Percentiles rank a stretch among this genome's conserved stretches.
Evolutionary conservation across 1,140 invertebrate species (phyloP).

Genomic region (Wiebesia pumilae): DNA sequence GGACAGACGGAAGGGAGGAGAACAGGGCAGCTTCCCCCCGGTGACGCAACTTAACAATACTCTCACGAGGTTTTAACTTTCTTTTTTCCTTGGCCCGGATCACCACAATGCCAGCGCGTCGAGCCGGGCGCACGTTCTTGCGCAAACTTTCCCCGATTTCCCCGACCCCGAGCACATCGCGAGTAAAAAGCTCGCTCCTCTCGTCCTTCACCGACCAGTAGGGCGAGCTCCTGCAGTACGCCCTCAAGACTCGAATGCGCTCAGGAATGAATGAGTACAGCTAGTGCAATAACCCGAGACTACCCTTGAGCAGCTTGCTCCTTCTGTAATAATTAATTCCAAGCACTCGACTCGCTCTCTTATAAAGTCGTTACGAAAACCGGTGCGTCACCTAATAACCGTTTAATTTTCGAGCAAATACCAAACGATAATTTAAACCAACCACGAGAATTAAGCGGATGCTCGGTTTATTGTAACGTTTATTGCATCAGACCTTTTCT

Average conservation of each 20-base stretch:
- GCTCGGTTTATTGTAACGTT: too few species aligned
- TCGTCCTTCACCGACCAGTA: background rate
- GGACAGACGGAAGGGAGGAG: background rate
- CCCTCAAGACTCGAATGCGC: background rate
- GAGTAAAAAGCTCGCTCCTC: slow-evolving; percentile 40
- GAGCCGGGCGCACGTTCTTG: slow-evolving; percentile 20
- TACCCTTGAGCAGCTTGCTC: too few species aligned
- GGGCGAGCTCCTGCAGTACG: too few species aligned
- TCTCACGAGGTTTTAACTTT: slow-evolving; percentile 53
- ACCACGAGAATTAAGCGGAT: background rate
- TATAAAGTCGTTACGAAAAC: background rate
- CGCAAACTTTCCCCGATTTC: slow-evolving; percentile 52
- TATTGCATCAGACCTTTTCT: too few species aligned
- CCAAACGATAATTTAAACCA: background rate
- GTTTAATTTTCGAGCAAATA: slow-evolving; percentile 25
- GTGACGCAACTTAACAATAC: slow-evolving; percentile 55
- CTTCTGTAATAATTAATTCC: slow-evolving; percentile 5
- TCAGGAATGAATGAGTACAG: background rate
- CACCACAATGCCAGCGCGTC: slow-evolving; percentile 39
- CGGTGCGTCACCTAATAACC: background rate
- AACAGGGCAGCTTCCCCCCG: slow-evolving; percentile 29
- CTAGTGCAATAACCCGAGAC: background rate
- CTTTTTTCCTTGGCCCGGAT: slow-evolving; percentile 45
- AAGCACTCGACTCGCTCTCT: background rate
- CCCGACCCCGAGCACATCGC: background rate